Percentiles rank a stretch among this genome's conserved stretches.
Evolutionary conservation across 2,888 invertebrate species (phyloP).

Genomic region (Andrena hattorfiana): DNA sequence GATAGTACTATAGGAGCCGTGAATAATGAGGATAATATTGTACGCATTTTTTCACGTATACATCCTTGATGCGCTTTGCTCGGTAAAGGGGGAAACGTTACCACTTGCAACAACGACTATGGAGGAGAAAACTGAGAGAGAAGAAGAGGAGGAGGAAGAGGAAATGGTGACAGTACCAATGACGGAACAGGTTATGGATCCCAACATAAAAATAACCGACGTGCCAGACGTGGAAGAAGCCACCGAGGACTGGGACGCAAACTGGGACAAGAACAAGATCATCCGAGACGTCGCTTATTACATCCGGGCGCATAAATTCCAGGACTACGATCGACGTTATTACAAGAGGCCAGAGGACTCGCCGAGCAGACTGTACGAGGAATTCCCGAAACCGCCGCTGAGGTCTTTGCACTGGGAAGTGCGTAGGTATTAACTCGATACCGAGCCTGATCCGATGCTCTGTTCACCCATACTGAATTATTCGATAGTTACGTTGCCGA

Average conservation of each 20-base stretch:
- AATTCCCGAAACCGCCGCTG: constrained; percentile 87
- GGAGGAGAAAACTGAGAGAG: constrained; percentile 40
- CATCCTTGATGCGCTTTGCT: neutral
- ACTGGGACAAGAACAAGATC: constrained; percentile 83
- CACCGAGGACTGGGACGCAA: constrained; percentile 58
- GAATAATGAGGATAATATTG: constrained; percentile 26
- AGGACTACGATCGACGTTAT: constrained; percentile 87
- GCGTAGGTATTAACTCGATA: constrained; percentile 81
- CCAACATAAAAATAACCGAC: constrained; percentile 73
- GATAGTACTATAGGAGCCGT: too few relatives aligned
- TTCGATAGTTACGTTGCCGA: neutral
- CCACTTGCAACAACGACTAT: neutral
- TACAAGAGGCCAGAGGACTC: constrained; percentile 80
- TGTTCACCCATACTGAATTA: neutral
- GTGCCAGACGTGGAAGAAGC: constrained; percentile 68
- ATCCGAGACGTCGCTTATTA: constrained; percentile 88
- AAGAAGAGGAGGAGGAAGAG: constrained; percentile 60
- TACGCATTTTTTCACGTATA: constrained; percentile 1
- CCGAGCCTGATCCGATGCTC: neutral
- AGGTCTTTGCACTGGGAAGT: constrained; percentile 88
- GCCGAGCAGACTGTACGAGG: constrained; percentile 81
- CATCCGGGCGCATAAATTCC: constrained; percentile 88
- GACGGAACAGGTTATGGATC: constrained; percentile 77
- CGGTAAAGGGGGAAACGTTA: neutral
- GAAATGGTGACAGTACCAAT: constrained; percentile 64